Conservation (phyloP, 2,797 vertebrate genomes). For the Benthosema pterotum region DNA sequence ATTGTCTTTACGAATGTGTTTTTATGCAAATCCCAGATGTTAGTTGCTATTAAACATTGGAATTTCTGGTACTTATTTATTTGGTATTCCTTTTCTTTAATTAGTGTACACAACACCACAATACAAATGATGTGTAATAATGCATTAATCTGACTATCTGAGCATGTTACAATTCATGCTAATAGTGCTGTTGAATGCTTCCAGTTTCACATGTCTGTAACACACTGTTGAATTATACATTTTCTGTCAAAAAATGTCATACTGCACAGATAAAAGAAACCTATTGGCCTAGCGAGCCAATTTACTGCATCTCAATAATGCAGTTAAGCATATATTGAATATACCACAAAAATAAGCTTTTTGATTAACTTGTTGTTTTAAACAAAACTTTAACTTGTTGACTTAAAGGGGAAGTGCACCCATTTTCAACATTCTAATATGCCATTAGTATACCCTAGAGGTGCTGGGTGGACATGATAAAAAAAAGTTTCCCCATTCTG, state of each 20-base stretch:
- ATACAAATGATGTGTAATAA: conserved; percentile 2
- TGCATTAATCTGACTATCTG: conserved; percentile 45
- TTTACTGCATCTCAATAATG: too few species aligned
- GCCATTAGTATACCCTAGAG: too few species aligned
- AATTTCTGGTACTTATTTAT: not conserved
- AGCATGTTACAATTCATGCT: conserved; percentile 14
- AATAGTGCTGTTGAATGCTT: conserved; percentile 32
- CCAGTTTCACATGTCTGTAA: conserved; percentile 27
- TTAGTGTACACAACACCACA: not conserved
- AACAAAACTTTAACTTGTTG: too few species aligned
- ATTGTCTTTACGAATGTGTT: not conserved
- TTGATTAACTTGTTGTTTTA: too few species aligned
- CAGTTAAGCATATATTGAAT: too few species aligned
- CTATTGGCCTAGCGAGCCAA: too few species aligned
- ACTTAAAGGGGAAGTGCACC: too few species aligned
- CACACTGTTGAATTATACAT: not conserved
- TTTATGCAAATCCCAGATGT: not conserved
- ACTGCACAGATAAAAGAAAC: not conserved
- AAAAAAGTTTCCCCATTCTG: too few species aligned
- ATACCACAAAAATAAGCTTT: too few species aligned
- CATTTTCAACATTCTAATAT: too few species aligned
- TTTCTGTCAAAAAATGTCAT: not conserved
- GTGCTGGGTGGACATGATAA: too few species aligned
- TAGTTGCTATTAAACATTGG: not conserved
- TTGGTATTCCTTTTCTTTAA: conserved; percentile 1